Conservation (phyloP, 2,113 vertebrate genomes). For the Coptodon rendalli region DNA sequence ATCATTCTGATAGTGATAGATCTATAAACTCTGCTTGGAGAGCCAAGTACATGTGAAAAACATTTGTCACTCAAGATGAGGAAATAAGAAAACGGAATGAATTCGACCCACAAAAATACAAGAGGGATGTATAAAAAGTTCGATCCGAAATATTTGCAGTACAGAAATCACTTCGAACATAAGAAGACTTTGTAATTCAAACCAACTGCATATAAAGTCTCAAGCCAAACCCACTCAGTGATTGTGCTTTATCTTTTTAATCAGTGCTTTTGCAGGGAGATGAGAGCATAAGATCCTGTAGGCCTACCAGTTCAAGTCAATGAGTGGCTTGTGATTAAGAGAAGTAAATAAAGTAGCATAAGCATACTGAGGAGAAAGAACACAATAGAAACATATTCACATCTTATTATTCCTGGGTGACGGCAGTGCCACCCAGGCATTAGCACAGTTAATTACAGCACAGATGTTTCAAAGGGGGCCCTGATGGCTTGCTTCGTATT, state of each 20-base stretch:
- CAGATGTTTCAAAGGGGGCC: conserved; percentile 72
- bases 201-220: conserved; percentile 7
- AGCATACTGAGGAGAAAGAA: not conserved
- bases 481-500: conserved; percentile 65
- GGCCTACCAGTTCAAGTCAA: not conserved
- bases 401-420: conserved; percentile 64
- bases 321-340: conserved; percentile 5
- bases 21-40: conserved; percentile 46
- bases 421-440: conserved; percentile 66
- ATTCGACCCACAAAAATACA: not conserved
- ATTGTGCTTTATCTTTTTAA: not conserved
- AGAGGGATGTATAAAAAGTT: conserved; percentile 13
- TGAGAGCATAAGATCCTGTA: not conserved
- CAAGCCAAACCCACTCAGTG: not conserved
- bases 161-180: conserved; percentile 18
- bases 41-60: conserved; percentile 44
- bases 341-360: conserved; percentile 14
- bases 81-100: conserved; percentile 22
- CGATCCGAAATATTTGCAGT: conserved; percentile 3
- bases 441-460: conserved; percentile 65
- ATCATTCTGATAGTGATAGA: conserved; percentile 26
- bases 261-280: not conserved
- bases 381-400: conserved; percentile 53
- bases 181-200: conserved; percentile 49
- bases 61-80: conserved; percentile 23